These are phyloP conservation scores for Megamerina dolium DNA, from an alignment of 2,888 invertebrate genomes.

Conservation along the genomic window DNA sequence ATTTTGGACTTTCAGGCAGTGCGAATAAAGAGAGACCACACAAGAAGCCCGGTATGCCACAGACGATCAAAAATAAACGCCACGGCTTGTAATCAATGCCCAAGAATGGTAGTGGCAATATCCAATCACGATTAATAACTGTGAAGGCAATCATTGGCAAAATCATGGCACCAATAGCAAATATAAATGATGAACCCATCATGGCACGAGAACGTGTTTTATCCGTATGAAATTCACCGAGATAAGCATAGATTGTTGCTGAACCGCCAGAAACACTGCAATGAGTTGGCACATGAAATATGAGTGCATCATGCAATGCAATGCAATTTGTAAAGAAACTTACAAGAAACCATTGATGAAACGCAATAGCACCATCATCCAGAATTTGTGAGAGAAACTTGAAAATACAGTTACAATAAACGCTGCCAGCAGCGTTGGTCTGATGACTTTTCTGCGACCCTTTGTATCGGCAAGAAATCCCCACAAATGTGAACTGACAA, in stretches of 20 bases:
- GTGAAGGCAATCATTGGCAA: constrained; percentile 39
- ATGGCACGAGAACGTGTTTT: constrained; percentile 48
- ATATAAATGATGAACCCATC: constrained; percentile 39
- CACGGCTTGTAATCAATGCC: constrained; percentile 39
- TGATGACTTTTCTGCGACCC: constrained; percentile 50
- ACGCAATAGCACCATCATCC: constrained; percentile 51
- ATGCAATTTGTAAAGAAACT: constrained; percentile 29
- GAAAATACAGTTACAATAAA: constrained; percentile 50
- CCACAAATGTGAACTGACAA: constrained; percentile 54
- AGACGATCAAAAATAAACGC: constrained; percentile 39
- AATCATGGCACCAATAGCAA: constrained; percentile 36
- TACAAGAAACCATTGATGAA: constrained; percentile 54
- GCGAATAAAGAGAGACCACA: constrained; percentile 30
- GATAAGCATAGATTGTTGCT: constrained; percentile 52
- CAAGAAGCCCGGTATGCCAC: constrained; percentile 36
- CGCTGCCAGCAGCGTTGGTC: constrained; percentile 50
- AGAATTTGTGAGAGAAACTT: constrained; percentile 50
- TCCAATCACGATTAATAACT: constrained; percentile 39
- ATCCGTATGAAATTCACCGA: constrained; percentile 52
- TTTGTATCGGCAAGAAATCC: constrained; percentile 54
- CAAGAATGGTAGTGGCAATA: constrained; percentile 28
- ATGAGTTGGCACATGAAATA: too few relatives aligned
- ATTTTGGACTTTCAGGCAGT: constrained; percentile 45
- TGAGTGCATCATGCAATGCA: neutral
- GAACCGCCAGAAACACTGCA: constrained; percentile 48